Conservation (phyloP, 1,140 invertebrate genomes). For the Brachionus paranguensis region DNA sequence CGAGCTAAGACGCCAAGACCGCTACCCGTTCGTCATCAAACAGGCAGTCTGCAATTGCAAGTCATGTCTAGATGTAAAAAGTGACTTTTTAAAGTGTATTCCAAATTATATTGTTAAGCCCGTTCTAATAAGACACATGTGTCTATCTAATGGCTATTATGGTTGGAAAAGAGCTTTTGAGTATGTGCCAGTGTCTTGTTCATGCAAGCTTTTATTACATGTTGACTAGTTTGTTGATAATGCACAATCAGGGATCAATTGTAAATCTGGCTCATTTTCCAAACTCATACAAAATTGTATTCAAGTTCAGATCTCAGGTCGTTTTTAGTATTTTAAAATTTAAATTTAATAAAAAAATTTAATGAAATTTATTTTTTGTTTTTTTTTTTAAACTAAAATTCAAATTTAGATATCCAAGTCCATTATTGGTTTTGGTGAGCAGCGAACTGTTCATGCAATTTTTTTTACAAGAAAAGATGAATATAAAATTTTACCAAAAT, state of each 20-base stretch:
- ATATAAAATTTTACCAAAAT: too few species aligned
- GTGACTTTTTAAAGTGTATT: neutral
- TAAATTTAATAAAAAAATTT: neutral
- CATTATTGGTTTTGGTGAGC: too few species aligned
- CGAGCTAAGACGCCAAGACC: neutral
- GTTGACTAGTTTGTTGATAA: neutral
- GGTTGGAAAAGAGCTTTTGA: neutral
- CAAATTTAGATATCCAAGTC: neutral
- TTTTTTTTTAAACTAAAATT: neutral
- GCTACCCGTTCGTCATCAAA: conserved; percentile 2
- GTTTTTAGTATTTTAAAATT: neutral
- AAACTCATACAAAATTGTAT: neutral
- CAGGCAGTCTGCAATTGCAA: conserved; percentile 12
- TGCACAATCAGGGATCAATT: neutral
- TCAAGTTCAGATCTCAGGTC: neutral
- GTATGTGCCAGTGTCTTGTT: conserved; percentile 17
- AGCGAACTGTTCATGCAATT: too few species aligned
- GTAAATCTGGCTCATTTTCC: neutral
- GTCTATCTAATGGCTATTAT: neutral
- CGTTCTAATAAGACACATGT: neutral
- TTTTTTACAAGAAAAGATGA: too few species aligned
- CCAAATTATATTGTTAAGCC: conserved; percentile 29
- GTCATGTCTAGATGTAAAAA: neutral
- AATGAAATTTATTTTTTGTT: neutral
- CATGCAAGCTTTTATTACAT: neutral